Conservation (phyloP, 2,888 invertebrate genomes). For the Xestia sexstrigata region DNA sequence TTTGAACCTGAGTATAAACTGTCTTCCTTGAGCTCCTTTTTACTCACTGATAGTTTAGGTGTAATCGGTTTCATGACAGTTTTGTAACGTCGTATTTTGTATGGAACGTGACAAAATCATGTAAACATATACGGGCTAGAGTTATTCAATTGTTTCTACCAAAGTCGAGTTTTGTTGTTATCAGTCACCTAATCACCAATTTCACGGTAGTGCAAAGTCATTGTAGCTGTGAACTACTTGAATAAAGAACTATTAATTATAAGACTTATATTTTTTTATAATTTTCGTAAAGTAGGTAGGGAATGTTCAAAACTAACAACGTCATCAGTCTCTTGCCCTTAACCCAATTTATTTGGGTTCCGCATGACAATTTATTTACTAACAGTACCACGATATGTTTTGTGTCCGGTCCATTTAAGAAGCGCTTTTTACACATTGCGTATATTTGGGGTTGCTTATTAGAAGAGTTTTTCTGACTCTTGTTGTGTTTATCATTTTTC, state of each 20-base stretch:
- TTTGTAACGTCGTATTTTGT: background rate
- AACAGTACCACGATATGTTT: constrained; percentile 1
- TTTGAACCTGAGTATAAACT: background rate
- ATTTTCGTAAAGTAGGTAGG: no score
- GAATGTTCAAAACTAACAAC: background rate
- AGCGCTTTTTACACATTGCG: background rate
- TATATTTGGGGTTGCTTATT: background rate
- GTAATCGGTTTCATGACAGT: background rate
- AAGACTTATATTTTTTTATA: background rate
- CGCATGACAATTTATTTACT: background rate
- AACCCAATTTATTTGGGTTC: constrained; percentile 1
- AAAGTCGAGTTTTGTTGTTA: background rate
- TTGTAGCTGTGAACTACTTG: background rate
- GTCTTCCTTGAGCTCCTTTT: background rate
- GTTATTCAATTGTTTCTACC: background rate
- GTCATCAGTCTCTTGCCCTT: background rate
- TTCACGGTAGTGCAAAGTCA: background rate
- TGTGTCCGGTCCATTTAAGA: background rate
- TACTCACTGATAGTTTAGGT: background rate
- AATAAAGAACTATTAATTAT: constrained; percentile 19
- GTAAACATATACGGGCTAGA: background rate
- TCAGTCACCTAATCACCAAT: background rate
- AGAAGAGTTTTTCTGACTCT: background rate
- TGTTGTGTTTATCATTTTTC: background rate
- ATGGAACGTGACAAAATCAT: no score